phyloP scores from a whole-genome alignment of 2,113 vertebrate species.

The Acrocephalus kingi region DNA sequence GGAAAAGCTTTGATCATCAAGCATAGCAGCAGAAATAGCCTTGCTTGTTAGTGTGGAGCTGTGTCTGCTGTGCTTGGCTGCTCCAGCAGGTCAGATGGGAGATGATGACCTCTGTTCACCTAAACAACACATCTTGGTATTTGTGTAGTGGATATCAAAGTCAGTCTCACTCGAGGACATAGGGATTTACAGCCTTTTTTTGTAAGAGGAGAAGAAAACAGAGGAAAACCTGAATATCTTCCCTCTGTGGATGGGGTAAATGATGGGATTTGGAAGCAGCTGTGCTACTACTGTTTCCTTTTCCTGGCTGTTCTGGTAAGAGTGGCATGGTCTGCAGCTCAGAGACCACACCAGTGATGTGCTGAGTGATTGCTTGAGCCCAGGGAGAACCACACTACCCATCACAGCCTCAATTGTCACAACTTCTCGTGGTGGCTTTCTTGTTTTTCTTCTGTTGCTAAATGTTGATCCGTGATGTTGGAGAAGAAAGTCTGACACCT shows the following conservation, averaged over 20 bases:
- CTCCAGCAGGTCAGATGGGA: background rate
- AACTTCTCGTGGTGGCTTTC: background rate
- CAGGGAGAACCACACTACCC: background rate
- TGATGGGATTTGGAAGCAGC: background rate
- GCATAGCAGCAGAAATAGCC: background rate
- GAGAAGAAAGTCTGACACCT: background rate
- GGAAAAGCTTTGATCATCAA: constrained; percentile 8
- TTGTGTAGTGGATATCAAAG: background rate
- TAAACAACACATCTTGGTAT: background rate
- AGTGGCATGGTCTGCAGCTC: background rate
- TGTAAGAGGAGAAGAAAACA: background rate
- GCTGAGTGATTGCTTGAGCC: background rate
- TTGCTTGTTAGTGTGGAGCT: background rate
- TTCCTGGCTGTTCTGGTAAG: background rate
- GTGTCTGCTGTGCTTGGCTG: background rate
- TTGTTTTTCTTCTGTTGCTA: background rate
- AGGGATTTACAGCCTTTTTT: background rate
- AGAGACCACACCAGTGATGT: background rate
- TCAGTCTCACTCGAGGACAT: background rate
- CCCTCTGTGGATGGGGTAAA: background rate
- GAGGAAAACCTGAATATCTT: background rate
- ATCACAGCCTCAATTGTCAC: background rate
- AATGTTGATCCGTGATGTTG: background rate
- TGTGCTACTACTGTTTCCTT: background rate
- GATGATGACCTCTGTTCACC: constrained; percentile 4